Conservation (phyloP, 2,797 vertebrate genomes). For the Hypotaenidia philippensis region DNA sequence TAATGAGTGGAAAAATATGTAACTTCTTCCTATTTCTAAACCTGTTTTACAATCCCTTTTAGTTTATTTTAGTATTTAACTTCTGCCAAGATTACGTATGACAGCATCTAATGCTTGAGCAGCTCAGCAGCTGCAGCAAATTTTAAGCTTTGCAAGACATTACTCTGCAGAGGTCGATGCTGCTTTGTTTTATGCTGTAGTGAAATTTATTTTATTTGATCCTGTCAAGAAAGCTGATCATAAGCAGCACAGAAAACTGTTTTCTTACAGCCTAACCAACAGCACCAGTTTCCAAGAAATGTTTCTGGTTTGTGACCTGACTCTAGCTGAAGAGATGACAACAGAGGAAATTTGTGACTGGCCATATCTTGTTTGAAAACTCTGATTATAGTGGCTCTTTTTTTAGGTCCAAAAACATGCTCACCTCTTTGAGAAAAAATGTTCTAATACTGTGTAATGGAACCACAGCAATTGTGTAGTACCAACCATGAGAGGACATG, state of each 20-base stretch:
- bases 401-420: rapidly evolving
- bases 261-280: neutral
- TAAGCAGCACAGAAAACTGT: neutral
- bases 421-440: neutral
- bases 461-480: neutral
- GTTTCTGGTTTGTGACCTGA: rapidly evolving
- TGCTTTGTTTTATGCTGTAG: neutral
- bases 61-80: neutral
- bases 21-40: neutral
- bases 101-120: neutral
- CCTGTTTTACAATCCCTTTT: neutral
- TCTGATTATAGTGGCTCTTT: neutral
- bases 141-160: neutral
- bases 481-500: neutral
- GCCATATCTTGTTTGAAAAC: neutral
- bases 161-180: neutral
- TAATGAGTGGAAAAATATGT: neutral
- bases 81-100: neutral
- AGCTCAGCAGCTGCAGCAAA: neutral
- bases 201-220: neutral
- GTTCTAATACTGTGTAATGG: neutral
- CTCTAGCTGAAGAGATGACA: neutral
- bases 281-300: neutral
- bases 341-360: neutral
- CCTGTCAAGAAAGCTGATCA: neutral